phyloP scores from a whole-genome alignment of 1,140 invertebrate genomes.

The Papilio helenus region DNA sequence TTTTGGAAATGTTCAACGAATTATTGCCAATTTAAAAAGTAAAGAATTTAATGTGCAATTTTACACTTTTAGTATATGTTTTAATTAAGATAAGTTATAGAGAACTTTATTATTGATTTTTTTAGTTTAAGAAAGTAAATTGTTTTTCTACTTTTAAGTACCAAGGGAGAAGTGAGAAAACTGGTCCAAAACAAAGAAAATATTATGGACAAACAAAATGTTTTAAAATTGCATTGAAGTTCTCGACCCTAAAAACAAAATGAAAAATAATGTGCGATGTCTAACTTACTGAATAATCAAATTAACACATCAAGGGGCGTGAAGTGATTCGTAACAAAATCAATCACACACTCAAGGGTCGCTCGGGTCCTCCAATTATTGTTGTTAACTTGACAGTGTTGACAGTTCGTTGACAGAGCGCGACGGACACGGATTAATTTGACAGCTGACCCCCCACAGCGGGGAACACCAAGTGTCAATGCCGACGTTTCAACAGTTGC shows the following conservation, averaged over 20 bases:
- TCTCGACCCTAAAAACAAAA: background rate
- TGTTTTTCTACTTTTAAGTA: too few relatives aligned
- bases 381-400: constrained; percentile 45
- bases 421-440: constrained; percentile 47
- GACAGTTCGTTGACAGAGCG: constrained; percentile 49
- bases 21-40: background rate
- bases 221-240: background rate
- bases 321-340: constrained; percentile 31
- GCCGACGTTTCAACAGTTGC: constrained; percentile 26
- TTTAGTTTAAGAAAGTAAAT: too few relatives aligned
- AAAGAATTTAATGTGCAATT: too few relatives aligned
- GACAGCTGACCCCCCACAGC: constrained; percentile 50
- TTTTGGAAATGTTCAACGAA: background rate
- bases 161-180: too few relatives aligned
- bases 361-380: constrained; percentile 43
- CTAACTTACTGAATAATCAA: background rate
- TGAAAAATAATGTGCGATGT: background rate
- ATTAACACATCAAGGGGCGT: constrained; percentile 7
- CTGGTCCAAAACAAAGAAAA: too few relatives aligned
- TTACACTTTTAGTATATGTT: too few relatives aligned
- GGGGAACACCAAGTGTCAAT: constrained; percentile 24
- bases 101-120: too few relatives aligned
- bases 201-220: too few relatives aligned
- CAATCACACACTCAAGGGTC: constrained; percentile 45
- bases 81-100: too few relatives aligned